These are phyloP conservation scores for Todus mexicanus DNA, from an alignment of 2,797 vertebrate species.

Conservation along the genomic window DNA sequence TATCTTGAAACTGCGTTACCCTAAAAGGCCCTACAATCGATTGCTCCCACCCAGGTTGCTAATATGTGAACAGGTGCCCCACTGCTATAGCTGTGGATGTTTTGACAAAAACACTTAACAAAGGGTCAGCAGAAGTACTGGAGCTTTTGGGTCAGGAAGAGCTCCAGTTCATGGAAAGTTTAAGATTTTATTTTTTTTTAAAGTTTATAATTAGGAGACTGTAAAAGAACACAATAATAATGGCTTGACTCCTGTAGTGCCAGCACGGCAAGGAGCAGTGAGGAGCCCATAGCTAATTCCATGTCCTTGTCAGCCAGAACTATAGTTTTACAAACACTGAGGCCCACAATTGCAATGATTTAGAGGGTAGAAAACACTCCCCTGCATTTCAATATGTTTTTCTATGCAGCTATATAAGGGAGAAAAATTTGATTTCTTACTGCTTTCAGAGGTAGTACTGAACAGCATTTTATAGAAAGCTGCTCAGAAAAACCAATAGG, in stretches of 20 bases:
- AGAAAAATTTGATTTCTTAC: constrained; percentile 5
- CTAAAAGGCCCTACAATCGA: neutral
- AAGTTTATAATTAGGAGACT: neutral
- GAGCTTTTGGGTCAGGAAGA: neutral
- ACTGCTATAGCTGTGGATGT: neutral
- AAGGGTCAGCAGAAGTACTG: neutral
- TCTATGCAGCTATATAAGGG: neutral
- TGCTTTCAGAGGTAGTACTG: neutral
- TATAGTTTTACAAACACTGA: neutral
- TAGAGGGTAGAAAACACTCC: constrained; percentile 9
- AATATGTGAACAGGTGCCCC: neutral
- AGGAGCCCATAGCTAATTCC: constrained; percentile 16
- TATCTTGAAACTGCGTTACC: constrained; percentile 2
- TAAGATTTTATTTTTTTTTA: neutral
- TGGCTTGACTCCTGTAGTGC: neutral
- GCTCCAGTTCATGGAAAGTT: constrained; percentile 17
- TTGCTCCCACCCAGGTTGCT: neutral
- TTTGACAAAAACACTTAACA: neutral
- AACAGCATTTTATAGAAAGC: neutral
- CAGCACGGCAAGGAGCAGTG: neutral
- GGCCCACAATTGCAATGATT: neutral
- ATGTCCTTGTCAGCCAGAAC: neutral
- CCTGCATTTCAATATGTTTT: constrained; percentile 34
- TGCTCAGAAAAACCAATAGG: neutral
- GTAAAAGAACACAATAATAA: neutral